Evolutionary conservation across 2,888 invertebrate species (phyloP).

Genomic region (Epinotia brunnichana): DNA sequence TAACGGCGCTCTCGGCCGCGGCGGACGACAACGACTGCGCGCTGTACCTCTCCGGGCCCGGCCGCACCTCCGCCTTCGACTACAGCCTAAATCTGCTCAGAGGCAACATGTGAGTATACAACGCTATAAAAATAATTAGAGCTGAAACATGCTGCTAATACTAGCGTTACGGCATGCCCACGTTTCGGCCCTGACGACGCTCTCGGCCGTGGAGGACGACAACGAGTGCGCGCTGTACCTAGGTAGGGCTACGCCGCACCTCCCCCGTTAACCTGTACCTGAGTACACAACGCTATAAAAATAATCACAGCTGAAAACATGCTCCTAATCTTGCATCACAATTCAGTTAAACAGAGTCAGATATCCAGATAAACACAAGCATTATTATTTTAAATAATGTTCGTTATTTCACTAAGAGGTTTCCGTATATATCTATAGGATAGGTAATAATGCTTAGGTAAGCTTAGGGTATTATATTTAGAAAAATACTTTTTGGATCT

Average conservation of each 20-base stretch:
- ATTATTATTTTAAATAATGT: too few relatives aligned
- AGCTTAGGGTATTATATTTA: too few relatives aligned
- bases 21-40: slow-evolving; percentile 88
- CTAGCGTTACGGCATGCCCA: slow-evolving; percentile 69
- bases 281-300: too few relatives aligned
- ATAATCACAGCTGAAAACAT: too few relatives aligned
- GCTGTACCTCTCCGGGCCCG: slow-evolving; percentile 89
- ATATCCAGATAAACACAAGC: too few relatives aligned
- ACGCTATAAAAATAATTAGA: neutral
- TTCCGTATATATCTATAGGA: too few relatives aligned
- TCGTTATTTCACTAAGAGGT: too few relatives aligned
- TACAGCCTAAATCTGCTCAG: slow-evolving; percentile 92
- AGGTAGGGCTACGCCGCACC: slow-evolving; percentile 90
- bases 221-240: slow-evolving; percentile 91
- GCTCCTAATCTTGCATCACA: too few relatives aligned
- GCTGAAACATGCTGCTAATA: slow-evolving; percentile 66
- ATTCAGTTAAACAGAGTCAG: too few relatives aligned
- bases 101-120: slow-evolving; percentile 89
- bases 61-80: slow-evolving; percentile 91
- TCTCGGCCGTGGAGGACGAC: slow-evolving; percentile 66
- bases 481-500: too few relatives aligned
- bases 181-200: slow-evolving; percentile 62
- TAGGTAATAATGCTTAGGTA: too few relatives aligned
- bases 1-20: slow-evolving; percentile 64
- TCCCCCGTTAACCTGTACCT: slow-evolving; percentile 93